Evolutionary conservation across 2,888 invertebrate species (phyloP).

Genomic region (Drosophila paracracens): DNA sequence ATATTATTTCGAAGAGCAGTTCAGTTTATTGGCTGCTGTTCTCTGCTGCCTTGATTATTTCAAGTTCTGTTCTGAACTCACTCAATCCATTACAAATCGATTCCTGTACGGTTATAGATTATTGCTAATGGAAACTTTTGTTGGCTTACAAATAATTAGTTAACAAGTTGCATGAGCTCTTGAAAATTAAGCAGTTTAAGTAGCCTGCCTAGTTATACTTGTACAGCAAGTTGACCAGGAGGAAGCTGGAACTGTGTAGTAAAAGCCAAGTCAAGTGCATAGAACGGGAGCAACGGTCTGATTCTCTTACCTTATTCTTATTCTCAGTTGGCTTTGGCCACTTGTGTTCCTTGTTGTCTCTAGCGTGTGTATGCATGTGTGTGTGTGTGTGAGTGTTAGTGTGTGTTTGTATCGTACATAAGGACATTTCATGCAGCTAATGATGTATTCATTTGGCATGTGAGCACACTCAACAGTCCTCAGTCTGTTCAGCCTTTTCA

Average conservation of each 20-base stretch:
- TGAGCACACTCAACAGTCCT: slow-evolving; percentile 41
- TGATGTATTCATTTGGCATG: slow-evolving; percentile 78
- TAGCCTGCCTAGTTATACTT: slow-evolving; percentile 44
- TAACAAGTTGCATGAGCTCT: slow-evolving; percentile 68
- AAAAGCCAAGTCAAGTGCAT: slow-evolving; percentile 11
- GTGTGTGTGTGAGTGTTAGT: slow-evolving; percentile 8
- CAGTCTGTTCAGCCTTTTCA: slow-evolving; percentile 59
- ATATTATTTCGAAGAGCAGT: not conserved
- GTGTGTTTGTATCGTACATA: slow-evolving; percentile 29
- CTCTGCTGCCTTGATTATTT: not conserved
- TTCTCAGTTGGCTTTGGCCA: slow-evolving; percentile 58
- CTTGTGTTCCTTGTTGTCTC: slow-evolving; percentile 33
- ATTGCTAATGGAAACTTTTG: slow-evolving; percentile 33
- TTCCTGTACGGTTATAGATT: slow-evolving; percentile 4
- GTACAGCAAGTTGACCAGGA: slow-evolving; percentile 8
- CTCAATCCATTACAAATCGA: not conserved
- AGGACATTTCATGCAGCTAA: slow-evolving; percentile 76
- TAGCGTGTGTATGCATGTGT: not conserved
- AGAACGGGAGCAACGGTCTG: slow-evolving; percentile 8
- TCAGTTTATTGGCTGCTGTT: not conserved
- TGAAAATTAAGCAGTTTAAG: slow-evolving; percentile 69
- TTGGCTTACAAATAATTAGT: slow-evolving; percentile 61
- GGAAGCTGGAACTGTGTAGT: slow-evolving; percentile 2
- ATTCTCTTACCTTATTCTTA: slow-evolving; percentile 19
- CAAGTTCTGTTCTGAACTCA: not conserved